Conservation (phyloP, 2,113 vertebrate species). For the Pycnonotus jocosus region DNA sequence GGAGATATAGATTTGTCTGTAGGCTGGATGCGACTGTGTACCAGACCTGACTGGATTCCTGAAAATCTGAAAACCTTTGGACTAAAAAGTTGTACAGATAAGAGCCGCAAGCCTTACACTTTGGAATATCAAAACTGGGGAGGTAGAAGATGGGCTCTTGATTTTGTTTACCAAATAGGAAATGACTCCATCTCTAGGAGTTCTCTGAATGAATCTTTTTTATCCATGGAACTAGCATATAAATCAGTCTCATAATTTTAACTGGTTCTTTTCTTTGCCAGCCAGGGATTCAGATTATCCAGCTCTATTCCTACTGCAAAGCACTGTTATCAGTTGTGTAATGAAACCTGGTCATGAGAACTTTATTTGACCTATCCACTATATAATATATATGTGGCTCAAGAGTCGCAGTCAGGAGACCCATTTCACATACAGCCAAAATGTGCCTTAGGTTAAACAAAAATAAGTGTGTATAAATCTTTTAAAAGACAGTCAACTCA, state of each 20-base stretch:
- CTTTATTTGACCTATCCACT: slow-evolving; percentile 16
- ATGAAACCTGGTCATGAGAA: neutral
- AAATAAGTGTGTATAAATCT: neutral
- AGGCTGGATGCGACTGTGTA: neutral
- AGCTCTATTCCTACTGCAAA: neutral
- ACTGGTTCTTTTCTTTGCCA: neutral
- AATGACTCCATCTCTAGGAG: neutral
- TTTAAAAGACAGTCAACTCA: neutral
- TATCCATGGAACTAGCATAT: neutral
- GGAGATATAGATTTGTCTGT: neutral
- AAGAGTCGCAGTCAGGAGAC: neutral
- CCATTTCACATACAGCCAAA: neutral
- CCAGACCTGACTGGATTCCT: neutral
- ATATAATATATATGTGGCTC: neutral
- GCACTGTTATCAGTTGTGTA: neutral
- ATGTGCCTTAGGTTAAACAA: neutral
- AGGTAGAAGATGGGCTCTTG: neutral
- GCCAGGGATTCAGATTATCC: neutral
- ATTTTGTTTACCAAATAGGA: neutral
- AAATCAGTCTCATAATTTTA: neutral
- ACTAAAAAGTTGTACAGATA: neutral
- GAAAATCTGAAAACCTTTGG: neutral
- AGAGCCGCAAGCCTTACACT: neutral
- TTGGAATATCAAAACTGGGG: neutral
- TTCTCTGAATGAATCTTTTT: neutral